Evolutionary conservation across 2,888 invertebrate species (phyloP).

Genomic region (Leptinotarsa rubiginosa): DNA sequence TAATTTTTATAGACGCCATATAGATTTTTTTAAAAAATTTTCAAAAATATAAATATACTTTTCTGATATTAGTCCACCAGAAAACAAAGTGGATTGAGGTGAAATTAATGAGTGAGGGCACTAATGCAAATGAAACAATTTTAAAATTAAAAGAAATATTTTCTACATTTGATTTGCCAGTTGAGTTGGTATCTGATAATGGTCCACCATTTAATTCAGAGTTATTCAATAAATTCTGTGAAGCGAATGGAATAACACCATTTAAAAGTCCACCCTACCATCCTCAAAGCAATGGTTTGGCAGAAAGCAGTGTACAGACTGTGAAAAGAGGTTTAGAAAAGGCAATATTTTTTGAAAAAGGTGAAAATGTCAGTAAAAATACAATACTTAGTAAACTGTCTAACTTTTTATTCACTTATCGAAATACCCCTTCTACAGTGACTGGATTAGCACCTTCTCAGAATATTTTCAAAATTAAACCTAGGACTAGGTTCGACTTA

Average conservation of each 20-base stretch:
- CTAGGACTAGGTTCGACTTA: slow-evolving; percentile 35
- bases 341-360: not conserved
- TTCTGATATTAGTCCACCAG: slow-evolving; percentile 9
- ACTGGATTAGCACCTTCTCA: slow-evolving; percentile 10
- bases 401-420: too few relatives aligned
- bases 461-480: slow-evolving; percentile 29
- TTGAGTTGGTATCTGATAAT: slow-evolving; percentile 38
- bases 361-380: not conserved
- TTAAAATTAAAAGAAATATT: too few relatives aligned
- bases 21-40: slow-evolving; percentile 36
- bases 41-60: slow-evolving; percentile 19
- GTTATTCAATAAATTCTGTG: slow-evolving; percentile 46
- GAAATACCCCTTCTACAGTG: too few relatives aligned
- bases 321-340: too few relatives aligned
- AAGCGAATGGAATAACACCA: slow-evolving; percentile 48
- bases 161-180: too few relatives aligned
- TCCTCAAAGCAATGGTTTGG: slow-evolving; percentile 28
- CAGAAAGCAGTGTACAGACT: too few relatives aligned
- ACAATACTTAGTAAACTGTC: too few relatives aligned
- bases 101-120: slow-evolving; percentile 38
- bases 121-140: slow-evolving; percentile 17
- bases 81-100: slow-evolving; percentile 47
- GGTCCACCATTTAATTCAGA: slow-evolving; percentile 48
- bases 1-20: slow-evolving; percentile 32
- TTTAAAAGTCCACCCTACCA: slow-evolving; percentile 46